Percentiles rank a stretch among this genome's conserved stretches.
Evolutionary conservation across 2,888 invertebrate species (phyloP).

Genomic region (Sarcophaga variegata): DNA sequence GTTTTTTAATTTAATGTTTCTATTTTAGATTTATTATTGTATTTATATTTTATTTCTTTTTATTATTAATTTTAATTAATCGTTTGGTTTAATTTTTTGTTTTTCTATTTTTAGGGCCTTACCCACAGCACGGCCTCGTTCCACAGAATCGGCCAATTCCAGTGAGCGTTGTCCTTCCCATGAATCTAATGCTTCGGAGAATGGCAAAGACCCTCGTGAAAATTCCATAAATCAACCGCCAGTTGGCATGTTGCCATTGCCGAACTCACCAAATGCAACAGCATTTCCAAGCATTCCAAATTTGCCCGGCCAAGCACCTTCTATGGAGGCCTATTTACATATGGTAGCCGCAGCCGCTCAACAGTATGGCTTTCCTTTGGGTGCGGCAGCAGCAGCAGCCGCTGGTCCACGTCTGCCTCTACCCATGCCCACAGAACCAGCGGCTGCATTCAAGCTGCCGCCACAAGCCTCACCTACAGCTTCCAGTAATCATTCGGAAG

Average conservation of each 20-base stretch:
- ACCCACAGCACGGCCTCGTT: slow-evolving; percentile 80
- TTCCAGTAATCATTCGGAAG: slow-evolving; percentile 84
- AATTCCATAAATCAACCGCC: slow-evolving; percentile 56
- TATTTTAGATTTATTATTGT: slow-evolving; percentile 47
- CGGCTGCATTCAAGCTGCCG: slow-evolving; percentile 82
- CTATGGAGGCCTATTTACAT: slow-evolving; percentile 91
- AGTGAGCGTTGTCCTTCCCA: slow-evolving; percentile 90
- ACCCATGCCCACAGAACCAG: slow-evolving; percentile 87
- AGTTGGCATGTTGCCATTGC: slow-evolving; percentile 70
- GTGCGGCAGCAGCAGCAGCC: slow-evolving; percentile 77
- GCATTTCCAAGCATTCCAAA: slow-evolving; percentile 81
- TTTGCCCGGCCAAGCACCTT: slow-evolving; percentile 86
- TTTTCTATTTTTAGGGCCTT: slow-evolving; percentile 76
- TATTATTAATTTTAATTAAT: neutral
- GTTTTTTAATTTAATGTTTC: slow-evolving; percentile 19
- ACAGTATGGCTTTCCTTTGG: slow-evolving; percentile 89
- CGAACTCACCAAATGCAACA: slow-evolving; percentile 71
- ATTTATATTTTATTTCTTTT: slow-evolving; percentile 8
- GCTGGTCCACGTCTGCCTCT: slow-evolving; percentile 82
- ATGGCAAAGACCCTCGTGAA: slow-evolving; percentile 80
- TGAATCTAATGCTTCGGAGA: slow-evolving; percentile 88
- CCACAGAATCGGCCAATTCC: slow-evolving; percentile 80
- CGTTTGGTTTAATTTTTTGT: neutral
- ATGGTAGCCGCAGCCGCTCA: slow-evolving; percentile 87
- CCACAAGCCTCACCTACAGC: slow-evolving; percentile 82